Evolutionary conservation across 2,113 vertebrate species (phyloP), one percentile per base, ranked within the genome.

Genomic region (Rhinogobius similis): DNA sequence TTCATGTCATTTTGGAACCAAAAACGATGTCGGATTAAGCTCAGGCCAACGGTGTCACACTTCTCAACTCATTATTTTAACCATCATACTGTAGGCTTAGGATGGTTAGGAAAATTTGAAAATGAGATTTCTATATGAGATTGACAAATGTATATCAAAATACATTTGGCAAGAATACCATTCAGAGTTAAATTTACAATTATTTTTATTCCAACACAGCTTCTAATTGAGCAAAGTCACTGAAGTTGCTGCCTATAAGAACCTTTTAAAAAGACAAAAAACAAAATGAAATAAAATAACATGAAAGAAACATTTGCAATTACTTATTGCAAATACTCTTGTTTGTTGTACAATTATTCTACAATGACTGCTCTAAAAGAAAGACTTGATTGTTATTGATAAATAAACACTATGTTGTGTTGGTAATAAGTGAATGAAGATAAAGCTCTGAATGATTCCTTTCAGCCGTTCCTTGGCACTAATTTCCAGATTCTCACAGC

Each of bases 401-500:
- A 36, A 36, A 6, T 14, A 56, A 56, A 56, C 10, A 56, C 26
- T 1, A 5, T 27, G 27, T 27, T 56, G 56, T 59, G 13, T 59
- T 59, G 56, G 2, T 27, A 59, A 29, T 59, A n/a, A 44, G 26
- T 14, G 18, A 20, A 3, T 41, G 65, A 23, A 58, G 76, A 72
- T 55, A 39, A 44, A 18, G 8, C 26, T 20, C 27, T 20, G 4
- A 32, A 32, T 32, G 27, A 32, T 59, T 29, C 56, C 24, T 62
- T 20, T 13, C 12, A 68, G 65, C 72, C 76, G 59, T 67, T 52
- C 77, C 39, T 21, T 72, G 74, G 73, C 75, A 72, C 65, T 2
- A 72, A 23, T 70, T 81, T 75, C 78, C 65, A 59, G 71, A 76
- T 76, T 50, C 72, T 69, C 63, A 76, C 67, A 70, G 77, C 27